Evolutionary conservation across 2,888 invertebrate genomes (phyloP).

Genomic region (Watsonalla binaria): DNA sequence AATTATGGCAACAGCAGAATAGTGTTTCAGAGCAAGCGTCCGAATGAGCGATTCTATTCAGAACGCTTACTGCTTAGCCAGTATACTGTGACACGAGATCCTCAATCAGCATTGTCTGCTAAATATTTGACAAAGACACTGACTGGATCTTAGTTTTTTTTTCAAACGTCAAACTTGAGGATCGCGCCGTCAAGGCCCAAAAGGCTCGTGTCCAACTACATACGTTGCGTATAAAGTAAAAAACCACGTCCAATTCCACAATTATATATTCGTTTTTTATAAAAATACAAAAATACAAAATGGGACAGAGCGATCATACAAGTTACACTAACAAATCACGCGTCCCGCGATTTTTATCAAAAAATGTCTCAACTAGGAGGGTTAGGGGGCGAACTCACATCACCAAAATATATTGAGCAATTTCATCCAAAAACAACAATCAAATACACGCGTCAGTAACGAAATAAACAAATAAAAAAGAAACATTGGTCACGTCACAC

Average conservation of each 20-base stretch:
- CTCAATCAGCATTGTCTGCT: too few species aligned
- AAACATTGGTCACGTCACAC: slow-evolving; percentile 27
- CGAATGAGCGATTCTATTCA: too few species aligned
- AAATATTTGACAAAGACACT: too few species aligned
- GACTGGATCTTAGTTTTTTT: too few species aligned
- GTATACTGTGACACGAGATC: too few species aligned
- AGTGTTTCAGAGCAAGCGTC: too few species aligned
- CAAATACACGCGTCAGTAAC: slow-evolving; percentile 16
- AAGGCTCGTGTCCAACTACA: slow-evolving; percentile 26
- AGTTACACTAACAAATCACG: slow-evolving; percentile 43
- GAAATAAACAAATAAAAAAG: slow-evolving; percentile 14
- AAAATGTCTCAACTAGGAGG: slow-evolving; percentile 45
- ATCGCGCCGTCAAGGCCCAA: too few species aligned
- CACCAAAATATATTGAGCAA: slow-evolving; percentile 68
- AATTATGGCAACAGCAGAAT: too few species aligned
- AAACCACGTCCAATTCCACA: slow-evolving; percentile 71
- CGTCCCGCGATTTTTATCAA: slow-evolving; percentile 51
- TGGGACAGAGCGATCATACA: slow-evolving; percentile 73
- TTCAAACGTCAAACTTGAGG: too few species aligned
- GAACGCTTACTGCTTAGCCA: too few species aligned
- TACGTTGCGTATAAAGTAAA: slow-evolving; percentile 69
- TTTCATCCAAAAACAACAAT: slow-evolving; percentile 57
- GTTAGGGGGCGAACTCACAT: slow-evolving; percentile 60
- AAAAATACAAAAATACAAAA: slow-evolving; percentile 79
- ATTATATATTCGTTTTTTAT: slow-evolving; percentile 70